These are phyloP conservation scores for Acleris sparsana DNA, from an alignment of 2,888 invertebrate genomes.

Conservation along the genomic window DNA sequence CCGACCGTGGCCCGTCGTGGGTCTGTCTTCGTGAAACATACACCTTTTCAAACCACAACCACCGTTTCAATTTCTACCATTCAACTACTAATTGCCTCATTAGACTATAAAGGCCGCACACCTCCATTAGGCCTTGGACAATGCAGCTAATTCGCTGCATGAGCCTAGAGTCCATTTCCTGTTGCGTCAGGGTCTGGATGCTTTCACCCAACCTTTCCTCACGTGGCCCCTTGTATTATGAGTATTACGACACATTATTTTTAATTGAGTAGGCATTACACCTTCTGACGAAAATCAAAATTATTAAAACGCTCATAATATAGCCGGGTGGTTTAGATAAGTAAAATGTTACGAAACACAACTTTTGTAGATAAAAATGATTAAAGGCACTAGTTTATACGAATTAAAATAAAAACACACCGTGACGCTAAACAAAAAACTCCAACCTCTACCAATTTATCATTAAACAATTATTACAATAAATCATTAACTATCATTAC, in stretches of 20 bases:
- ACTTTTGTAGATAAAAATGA: too few relatives aligned
- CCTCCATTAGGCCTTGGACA: constrained; percentile 30
- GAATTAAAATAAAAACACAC: background rate
- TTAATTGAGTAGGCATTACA: too few relatives aligned
- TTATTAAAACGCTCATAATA: too few relatives aligned
- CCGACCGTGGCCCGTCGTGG: too few relatives aligned
- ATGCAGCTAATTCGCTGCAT: constrained; percentile 27
- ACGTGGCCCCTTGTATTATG: constrained; percentile 62
- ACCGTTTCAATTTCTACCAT: too few relatives aligned
- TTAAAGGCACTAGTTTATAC: too few relatives aligned
- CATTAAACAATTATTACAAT: constrained; percentile 21
- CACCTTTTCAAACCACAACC: too few relatives aligned
- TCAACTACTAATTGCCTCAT: constrained; percentile 16
- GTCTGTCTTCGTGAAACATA: background rate
- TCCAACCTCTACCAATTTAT: constrained; percentile 1
- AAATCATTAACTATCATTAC: constrained; percentile 25
- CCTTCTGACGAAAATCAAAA: too few relatives aligned
- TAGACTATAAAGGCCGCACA: constrained; percentile 20
- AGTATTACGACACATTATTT: constrained; percentile 50
- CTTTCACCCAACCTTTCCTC: constrained; percentile 72
- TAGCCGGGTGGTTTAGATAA: too few relatives aligned
- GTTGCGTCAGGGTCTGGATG: constrained; percentile 46
- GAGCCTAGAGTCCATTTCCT: constrained; percentile 32
- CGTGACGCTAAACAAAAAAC: background rate
- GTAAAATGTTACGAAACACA: too few relatives aligned